These are phyloP conservation scores for Hemaris fuciformis DNA, from an alignment of 2,888 invertebrate genomes.

Conservation along the genomic window DNA sequence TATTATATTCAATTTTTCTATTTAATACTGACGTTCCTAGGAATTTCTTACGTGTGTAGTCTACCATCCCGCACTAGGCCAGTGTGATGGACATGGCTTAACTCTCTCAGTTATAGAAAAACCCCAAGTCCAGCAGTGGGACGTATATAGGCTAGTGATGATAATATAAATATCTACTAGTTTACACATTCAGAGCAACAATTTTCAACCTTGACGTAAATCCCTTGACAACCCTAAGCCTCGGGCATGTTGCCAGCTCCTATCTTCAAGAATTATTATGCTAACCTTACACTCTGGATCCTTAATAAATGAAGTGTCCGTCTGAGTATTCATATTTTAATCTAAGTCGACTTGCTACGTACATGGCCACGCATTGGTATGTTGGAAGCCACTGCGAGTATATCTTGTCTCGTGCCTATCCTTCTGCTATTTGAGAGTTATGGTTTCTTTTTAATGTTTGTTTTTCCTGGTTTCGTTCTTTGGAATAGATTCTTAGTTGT, in stretches of 20 bases:
- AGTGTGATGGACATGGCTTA: no score
- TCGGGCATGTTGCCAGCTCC: constrained; percentile 12
- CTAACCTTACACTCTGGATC: constrained; percentile 25
- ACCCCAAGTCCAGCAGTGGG: no score
- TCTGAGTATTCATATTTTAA: constrained; percentile 10
- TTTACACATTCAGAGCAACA: no score
- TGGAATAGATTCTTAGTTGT: no score
- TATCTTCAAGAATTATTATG: constrained; percentile 23
- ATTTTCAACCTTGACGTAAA: background rate
- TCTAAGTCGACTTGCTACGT: constrained; percentile 1
- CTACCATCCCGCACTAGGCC: no score
- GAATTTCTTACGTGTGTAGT: no score
- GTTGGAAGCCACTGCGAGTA: background rate
- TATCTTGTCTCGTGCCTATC: background rate
- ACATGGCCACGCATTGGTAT: background rate
- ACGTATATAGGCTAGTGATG: no score
- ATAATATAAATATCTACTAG: no score
- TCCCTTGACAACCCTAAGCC: constrained; percentile 1
- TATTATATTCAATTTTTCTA: no score
- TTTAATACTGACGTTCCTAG: no score
- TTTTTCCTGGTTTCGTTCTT: background rate
- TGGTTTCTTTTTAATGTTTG: background rate
- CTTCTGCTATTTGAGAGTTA: background rate
- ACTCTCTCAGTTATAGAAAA: no score
- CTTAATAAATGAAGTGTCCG: constrained; percentile 19